Evolutionary conservation across 64 coral and sea anemone genomes (phyloP).

Genomic region (Porites lutea): DNA sequence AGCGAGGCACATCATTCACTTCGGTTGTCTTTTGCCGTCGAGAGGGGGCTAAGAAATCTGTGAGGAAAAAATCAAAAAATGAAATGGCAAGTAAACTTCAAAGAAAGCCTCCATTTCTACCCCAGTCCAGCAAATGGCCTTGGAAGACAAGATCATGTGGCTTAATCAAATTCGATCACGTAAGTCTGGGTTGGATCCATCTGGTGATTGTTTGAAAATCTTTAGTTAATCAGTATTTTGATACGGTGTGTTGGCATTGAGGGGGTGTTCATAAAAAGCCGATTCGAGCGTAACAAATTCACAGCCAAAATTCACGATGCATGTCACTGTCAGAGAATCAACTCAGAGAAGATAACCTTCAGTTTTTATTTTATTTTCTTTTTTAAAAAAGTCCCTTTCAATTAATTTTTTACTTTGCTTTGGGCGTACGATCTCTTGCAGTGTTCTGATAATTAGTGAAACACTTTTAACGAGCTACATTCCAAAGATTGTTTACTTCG

Average conservation of each 20-base stretch:
- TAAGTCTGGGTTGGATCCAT: neutral
- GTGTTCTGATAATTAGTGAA: neutral
- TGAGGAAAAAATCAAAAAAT: neutral
- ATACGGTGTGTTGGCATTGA: constrained; percentile 1
- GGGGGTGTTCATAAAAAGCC: neutral
- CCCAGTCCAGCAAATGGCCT: constrained; percentile 19
- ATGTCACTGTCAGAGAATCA: neutral
- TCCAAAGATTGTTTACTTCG: constrained; percentile 6
- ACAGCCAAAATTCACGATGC: neutral
- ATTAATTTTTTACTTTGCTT: constrained; percentile 4
- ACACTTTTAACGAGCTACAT: neutral
- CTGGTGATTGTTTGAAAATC: neutral
- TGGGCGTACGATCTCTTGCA: constrained; percentile 20
- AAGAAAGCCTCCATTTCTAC: constrained; percentile 32
- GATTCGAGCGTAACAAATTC: neutral
- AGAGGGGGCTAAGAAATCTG: neutral
- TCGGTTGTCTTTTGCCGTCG: neutral
- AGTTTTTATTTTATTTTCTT: neutral
- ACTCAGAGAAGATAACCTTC: neutral
- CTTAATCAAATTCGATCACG: constrained; percentile 18
- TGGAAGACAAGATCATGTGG: constrained; percentile 37
- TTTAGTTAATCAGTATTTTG: neutral
- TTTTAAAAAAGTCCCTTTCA: neutral
- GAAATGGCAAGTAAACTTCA: constrained; percentile 52
- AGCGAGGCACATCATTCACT: neutral